Conservation (phyloP, 53 echinoderm and acorn worm species). For the Holothuria scabra region DNA sequence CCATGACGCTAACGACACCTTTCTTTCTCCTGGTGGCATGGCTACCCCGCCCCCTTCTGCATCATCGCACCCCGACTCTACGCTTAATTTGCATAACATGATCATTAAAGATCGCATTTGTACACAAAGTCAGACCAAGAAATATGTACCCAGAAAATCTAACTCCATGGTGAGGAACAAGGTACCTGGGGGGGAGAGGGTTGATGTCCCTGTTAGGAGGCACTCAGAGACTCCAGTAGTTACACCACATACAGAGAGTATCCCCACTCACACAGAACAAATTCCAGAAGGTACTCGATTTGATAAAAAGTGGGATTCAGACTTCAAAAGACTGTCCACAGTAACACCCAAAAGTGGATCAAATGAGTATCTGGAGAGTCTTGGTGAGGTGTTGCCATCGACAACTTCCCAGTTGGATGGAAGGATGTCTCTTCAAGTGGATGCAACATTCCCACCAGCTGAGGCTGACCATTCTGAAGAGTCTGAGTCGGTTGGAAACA, state of each 20-base stretch:
- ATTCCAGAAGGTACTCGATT: not conserved
- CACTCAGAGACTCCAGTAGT: conserved; percentile 14
- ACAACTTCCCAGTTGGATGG: not conserved
- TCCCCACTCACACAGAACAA: not conserved
- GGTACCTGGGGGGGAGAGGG: conserved; percentile 14
- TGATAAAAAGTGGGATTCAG: conserved; percentile 61
- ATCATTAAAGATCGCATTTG: conserved; percentile 88
- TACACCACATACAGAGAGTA: not conserved
- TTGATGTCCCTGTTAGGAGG: conserved; percentile 10
- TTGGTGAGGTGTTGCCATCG: not conserved
- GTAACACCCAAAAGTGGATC: conserved; percentile 50
- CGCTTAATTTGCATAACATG: conserved; percentile 66
- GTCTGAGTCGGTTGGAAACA: not conserved
- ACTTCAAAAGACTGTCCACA: conserved; percentile 63
- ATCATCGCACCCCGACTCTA: conserved; percentile 35
- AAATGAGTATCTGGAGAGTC: conserved; percentile 60
- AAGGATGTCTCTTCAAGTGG: not conserved
- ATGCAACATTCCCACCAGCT: not conserved
- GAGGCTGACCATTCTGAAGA: not conserved
- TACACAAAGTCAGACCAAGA: conserved; percentile 81
- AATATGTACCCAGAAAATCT: conserved; percentile 52
- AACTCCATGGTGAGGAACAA: not conserved
- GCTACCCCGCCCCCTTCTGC: conserved; percentile 20
- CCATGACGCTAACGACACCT: conserved; percentile 40
- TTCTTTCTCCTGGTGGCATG: conserved; percentile 16